A percentile compares a stretch with the other conserved stretches of the same genome.
Evolutionary conservation across 2,797 vertebrate species (phyloP).

Genomic region (Phalanger gymnotis): DNA sequence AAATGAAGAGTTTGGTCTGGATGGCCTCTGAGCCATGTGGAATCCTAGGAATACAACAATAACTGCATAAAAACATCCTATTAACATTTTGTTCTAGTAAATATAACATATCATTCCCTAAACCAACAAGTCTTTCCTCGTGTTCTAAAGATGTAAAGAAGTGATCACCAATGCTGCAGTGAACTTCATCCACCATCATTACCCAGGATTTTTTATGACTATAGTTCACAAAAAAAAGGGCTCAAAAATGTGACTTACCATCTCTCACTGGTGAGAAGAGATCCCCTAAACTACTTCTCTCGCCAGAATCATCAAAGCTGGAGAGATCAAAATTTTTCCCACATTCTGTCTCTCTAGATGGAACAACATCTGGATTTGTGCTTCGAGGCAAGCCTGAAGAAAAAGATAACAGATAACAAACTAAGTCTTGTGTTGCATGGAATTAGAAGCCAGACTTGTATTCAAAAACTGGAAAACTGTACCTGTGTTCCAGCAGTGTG

Average conservation of each 20-base stretch:
- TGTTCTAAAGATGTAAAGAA: neutral
- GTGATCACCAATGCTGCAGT: neutral
- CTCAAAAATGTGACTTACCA: conserved; percentile 81
- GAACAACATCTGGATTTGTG: conserved; percentile 83
- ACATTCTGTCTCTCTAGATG: conserved; percentile 89
- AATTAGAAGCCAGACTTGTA: neutral
- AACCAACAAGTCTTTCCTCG: neutral
- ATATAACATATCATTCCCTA: neutral
- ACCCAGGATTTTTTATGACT: neutral
- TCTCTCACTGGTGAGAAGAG: conserved; percentile 95
- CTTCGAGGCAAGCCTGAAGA: conserved; percentile 84
- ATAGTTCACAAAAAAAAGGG: neutral
- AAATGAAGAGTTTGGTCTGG: neutral
- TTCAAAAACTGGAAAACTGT: conserved; percentile 6
- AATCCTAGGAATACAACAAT: neutral
- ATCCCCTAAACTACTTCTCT: conserved; percentile 93
- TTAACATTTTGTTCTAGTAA: neutral
- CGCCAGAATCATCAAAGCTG: conserved; percentile 85
- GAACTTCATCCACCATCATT: conserved; percentile 5
- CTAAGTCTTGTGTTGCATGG: conserved; percentile 2
- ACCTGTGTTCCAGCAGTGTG: neutral
- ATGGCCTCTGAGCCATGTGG: neutral
- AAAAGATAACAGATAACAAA: conserved; percentile 55
- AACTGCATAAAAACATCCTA: neutral
- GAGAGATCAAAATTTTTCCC: conserved; percentile 84